These are phyloP conservation scores for Netelia inedita DNA, from an alignment of 2,888 invertebrate species.

Conservation along the genomic window DNA sequence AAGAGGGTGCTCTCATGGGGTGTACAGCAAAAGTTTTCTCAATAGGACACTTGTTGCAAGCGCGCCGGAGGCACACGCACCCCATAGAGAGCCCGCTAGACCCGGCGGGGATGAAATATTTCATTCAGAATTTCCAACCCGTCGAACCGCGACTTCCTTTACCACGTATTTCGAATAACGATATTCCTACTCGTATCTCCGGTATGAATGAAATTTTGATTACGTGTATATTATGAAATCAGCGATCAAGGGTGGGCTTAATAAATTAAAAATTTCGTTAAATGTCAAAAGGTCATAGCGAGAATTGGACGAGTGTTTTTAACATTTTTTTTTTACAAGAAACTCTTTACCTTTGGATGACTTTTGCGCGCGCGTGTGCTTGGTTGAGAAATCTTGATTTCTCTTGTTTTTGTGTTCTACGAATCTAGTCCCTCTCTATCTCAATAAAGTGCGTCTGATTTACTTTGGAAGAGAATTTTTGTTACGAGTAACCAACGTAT, in stretches of 20 bases:
- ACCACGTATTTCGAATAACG: neutral
- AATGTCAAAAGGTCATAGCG: neutral
- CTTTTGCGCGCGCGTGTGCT: neutral
- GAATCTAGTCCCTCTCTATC: neutral
- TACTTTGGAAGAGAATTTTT: neutral
- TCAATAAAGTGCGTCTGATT: neutral
- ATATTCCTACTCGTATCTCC: neutral
- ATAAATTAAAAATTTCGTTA: no score
- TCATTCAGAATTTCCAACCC: constrained; percentile 24
- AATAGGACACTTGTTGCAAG: constrained; percentile 71
- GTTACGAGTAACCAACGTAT: neutral
- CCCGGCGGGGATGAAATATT: constrained; percentile 1
- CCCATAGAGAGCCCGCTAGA: constrained; percentile 9
- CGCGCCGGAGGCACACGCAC: neutral
- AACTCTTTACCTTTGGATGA: neutral
- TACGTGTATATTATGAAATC: neutral
- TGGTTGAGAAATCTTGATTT: neutral
- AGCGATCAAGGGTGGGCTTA: neutral
- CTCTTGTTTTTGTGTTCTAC: no score
- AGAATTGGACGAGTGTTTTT: neutral
- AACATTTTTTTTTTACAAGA: neutral
- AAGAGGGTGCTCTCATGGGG: neutral
- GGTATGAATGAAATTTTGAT: neutral
- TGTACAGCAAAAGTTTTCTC: constrained; percentile 16
- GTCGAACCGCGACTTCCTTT: neutral